Base-by-base conservation (phyloP, 92 coral and sea anemone species). In the Parazoanthus darwini region DNA sequence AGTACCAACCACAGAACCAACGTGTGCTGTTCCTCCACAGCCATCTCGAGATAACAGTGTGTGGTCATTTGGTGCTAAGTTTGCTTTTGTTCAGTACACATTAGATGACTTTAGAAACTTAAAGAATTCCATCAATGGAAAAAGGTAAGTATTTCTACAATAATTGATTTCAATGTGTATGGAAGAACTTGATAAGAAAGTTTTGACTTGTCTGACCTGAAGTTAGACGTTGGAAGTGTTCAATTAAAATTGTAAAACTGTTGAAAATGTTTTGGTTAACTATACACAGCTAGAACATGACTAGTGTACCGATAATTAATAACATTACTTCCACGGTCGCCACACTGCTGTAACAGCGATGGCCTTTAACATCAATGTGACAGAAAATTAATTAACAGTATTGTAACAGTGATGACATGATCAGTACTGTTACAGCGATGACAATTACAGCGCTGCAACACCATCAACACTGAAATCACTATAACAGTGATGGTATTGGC, bases 31-130 rank as follows among this genome's bases (percentile, higher is more conserved):
- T 4, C 26, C 39, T 43, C 66, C 77, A 67, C 35, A 23, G 23
- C 77, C 87, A 83, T 13, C 65, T 43, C 76, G 86, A 70, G 18
- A 67, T 67, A 3, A 4, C 63, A 42, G 39, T 16, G 43, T 82
- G 54, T 82, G 86, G 86, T 66, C 86, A 82, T 82, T 82, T 66
- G 86, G 77, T 23, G 25, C 29, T 4, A 59, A 66, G 56, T 37
- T 29, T 20, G 36, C 86, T 8, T 38, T 36, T 43, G 59, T 72
- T 25, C 48, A 67, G 59, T 82, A 66, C 36, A 38, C 86, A 8
- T 33, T 65, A 18, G 4, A 3, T 23, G 20, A 22, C 8, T 50
- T 54, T 5, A 5, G n/a, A 48, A 48, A n/a, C 7, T 50, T 79
- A 59, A 79, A 79, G 66, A 46, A 16, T 13, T 42, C 82, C 51